phyloP scores from a whole-genome alignment of 1,140 invertebrate species.

The Megalopta genalis region DNA sequence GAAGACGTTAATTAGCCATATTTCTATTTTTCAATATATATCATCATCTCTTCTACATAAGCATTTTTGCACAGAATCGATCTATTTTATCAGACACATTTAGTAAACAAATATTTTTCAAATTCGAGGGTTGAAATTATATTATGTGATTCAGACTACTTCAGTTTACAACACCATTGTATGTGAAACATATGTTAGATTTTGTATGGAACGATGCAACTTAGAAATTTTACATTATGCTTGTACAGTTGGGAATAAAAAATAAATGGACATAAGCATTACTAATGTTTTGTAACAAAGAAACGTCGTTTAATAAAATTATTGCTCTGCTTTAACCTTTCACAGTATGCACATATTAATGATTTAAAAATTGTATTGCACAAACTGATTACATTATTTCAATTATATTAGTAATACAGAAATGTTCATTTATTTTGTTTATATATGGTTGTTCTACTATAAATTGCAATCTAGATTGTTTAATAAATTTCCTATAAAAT shows the following conservation, averaged over 20 bases:
- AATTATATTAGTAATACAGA: neutral
- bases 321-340: neutral
- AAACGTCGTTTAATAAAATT: neutral
- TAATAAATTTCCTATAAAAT: neutral
- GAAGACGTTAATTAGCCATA: conserved; percentile 17
- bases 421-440: conserved; percentile 3
- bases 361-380: neutral
- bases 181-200: neutral
- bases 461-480: conserved; percentile 2
- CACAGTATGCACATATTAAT: neutral
- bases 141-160: neutral
- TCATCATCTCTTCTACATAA: conserved; percentile 12
- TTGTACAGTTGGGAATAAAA: neutral
- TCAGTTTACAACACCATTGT: neutral
- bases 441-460: neutral
- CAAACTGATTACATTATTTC: neutral
- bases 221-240: neutral
- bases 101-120: neutral
- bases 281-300: neutral
- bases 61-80: neutral
- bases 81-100: neutral
- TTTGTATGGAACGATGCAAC: neutral
- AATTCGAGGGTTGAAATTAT: neutral
- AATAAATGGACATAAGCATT: neutral
- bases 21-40: neutral